Percentiles rank a stretch among this genome's conserved stretches.
Evolutionary conservation across 2,888 invertebrate species (phyloP).

Genomic region (Cephus pulcher): DNA sequence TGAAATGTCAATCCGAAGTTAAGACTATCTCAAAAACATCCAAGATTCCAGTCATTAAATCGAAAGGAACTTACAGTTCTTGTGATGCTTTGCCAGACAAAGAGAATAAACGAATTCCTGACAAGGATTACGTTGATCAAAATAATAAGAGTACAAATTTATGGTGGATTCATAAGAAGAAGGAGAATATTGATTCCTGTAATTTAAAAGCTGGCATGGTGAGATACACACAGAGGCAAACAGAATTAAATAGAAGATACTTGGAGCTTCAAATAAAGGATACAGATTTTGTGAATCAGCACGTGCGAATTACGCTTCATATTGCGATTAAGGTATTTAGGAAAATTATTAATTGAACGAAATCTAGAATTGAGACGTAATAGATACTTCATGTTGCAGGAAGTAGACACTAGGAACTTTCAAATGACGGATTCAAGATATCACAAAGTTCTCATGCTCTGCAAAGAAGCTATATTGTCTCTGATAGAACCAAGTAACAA

Average conservation of each 20-base stretch:
- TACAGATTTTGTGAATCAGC: constrained; percentile 31
- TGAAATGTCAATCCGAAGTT: not conserved
- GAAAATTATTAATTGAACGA: not conserved
- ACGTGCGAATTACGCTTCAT: constrained; percentile 38
- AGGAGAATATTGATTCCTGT: not conserved
- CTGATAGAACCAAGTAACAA: constrained; percentile 45
- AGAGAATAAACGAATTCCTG: not conserved
- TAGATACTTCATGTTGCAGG: constrained; percentile 13
- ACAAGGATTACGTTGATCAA: not conserved
- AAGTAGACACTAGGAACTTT: constrained; percentile 5
- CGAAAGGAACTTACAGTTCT: not conserved
- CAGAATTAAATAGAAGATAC: constrained; percentile 31
- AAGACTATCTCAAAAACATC: not conserved
- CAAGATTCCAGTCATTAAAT: not conserved
- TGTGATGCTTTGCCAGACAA: not conserved
- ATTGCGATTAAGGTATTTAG: constrained; percentile 35
- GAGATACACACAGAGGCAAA: constrained; percentile 25
- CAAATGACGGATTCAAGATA: constrained; percentile 24
- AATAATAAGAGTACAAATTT: constrained; percentile 10
- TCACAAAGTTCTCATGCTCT: constrained; percentile 31
- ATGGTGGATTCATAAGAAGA: constrained; percentile 16
- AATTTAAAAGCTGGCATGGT: constrained; percentile 21
- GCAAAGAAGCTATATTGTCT: constrained; percentile 41
- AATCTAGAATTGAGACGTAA: not conserved
- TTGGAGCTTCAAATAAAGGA: constrained; percentile 31